Evolutionary conservation across 2,888 invertebrate species (phyloP), one percentile per base, ranked within the genome.

Genomic region (Dione juno): DNA sequence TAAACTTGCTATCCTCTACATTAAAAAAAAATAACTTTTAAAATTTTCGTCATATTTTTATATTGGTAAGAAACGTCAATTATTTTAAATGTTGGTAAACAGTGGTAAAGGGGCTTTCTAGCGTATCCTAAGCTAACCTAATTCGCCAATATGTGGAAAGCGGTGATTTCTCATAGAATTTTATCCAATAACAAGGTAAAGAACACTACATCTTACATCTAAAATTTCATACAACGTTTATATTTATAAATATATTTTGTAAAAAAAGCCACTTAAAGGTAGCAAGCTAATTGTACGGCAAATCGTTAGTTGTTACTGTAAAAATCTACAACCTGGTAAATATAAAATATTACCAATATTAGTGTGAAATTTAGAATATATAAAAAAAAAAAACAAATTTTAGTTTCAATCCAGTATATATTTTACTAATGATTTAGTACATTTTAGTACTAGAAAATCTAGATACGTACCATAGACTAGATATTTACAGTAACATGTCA

Each of bases 41-140:
- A 53, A 66, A 66, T 66, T 73, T 70, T 69, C 74, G 77, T 70
- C 72, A 57, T 53, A 59, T 57, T 57, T 72, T 73, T 59, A 64
- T 63, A 72, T 69, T 67, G 70, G 73, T 75, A 75, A 75, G 67
- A 69, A 70, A 65, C 69, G 59, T 37, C 37, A 40, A 40, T 37
- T 19, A 57, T 40, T 57, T 57, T 37, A 37, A 9, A 40, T 64
- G 73, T 67, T 71, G 69, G 71, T 75, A 70, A 68, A 50, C 70
- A 63, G 70, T 71, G 71, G 37, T 67, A 70, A 71, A 76, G 74
- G 87, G 86, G 88, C 88, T 86, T 77, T 87, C 92, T 92, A 92
- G 92, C 92, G 92, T 87, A 84, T 84, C 82, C 90, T 92, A 92
- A 84, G 83, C 90, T 91, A 90, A 81, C 77, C 85, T 85, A 84